phyloP scores from a whole-genome alignment of 2,113 vertebrate genomes.

The Boulengerochromis microlepis region DNA sequence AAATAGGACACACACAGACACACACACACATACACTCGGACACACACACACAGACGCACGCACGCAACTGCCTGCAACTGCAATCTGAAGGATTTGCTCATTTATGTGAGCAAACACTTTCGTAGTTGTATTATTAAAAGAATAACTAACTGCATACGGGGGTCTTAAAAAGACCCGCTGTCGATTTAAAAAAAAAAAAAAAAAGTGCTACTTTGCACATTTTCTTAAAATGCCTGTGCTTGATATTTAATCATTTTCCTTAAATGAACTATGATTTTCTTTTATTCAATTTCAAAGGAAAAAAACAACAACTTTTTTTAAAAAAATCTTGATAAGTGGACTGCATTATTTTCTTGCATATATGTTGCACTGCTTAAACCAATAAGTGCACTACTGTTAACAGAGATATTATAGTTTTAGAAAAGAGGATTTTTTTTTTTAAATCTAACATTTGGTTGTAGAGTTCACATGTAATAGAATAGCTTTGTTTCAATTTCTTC shows the following conservation, averaged over 20 bases:
- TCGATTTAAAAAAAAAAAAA: slow-evolving; percentile 8
- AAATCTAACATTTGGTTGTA: slow-evolving; percentile 72
- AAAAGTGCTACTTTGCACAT: slow-evolving; percentile 76
- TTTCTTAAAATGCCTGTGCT: slow-evolving; percentile 77
- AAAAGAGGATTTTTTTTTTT: slow-evolving; percentile 63
- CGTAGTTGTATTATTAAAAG: slow-evolving; percentile 54
- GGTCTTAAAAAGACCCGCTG: slow-evolving; percentile 52
- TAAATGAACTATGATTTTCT: slow-evolving; percentile 69
- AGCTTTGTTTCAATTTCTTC: slow-evolving; percentile 66
- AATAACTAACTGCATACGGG: slow-evolving; percentile 51
- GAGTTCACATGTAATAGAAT: slow-evolving; percentile 71
- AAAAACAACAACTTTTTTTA: slow-evolving; percentile 56
- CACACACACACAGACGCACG: slow-evolving; percentile 36
- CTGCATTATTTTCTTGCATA: slow-evolving; percentile 80
- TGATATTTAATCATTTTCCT: slow-evolving; percentile 72
- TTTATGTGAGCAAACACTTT: slow-evolving; percentile 51
- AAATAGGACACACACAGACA: slow-evolving; percentile 47
- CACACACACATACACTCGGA: neutral
- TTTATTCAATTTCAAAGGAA: slow-evolving; percentile 64
- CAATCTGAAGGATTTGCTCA: slow-evolving; percentile 64
- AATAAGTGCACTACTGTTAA: slow-evolving; percentile 84
- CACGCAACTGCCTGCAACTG: slow-evolving; percentile 65
- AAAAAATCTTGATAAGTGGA: slow-evolving; percentile 73
- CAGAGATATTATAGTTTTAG: slow-evolving; percentile 79
- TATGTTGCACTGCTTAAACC: slow-evolving; percentile 83